Evolutionary conservation across 2,888 invertebrate species (phyloP).

Genomic region (Bimastos eiseni): DNA sequence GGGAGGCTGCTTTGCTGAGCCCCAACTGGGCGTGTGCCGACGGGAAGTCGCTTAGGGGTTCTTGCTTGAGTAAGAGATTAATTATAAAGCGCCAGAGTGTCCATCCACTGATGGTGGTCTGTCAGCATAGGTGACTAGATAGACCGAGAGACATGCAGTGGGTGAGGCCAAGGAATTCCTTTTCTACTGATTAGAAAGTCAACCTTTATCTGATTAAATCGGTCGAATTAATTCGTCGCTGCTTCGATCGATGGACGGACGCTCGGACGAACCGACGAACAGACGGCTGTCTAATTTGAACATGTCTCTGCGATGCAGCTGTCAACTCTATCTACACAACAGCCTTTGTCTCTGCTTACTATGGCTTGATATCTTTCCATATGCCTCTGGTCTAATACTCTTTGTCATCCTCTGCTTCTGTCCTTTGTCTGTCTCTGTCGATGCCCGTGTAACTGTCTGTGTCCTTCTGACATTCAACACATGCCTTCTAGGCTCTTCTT

Average conservation of each 20-base stretch:
- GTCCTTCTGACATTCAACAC: neutral
- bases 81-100: too few relatives aligned
- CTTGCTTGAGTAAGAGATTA: too few relatives aligned
- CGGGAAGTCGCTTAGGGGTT: too few relatives aligned
- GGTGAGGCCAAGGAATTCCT: neutral
- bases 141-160: too few relatives aligned
- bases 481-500: neutral
- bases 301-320: neutral
- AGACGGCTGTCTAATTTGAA: neutral
- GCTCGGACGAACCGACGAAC: neutral
- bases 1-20: too few relatives aligned
- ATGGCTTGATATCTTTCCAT: too few relatives aligned
- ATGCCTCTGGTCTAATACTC: neutral
- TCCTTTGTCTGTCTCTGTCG: neutral
- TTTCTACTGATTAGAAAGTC: neutral
- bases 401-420: neutral
- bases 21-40: too few relatives aligned
- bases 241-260: neutral
- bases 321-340: neutral
- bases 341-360: neutral
- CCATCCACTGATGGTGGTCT: neutral
- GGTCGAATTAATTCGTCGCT: neutral
- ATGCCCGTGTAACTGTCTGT: neutral
- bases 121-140: neutral
- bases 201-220: constrained; percentile 5